A percentile compares a stretch with the other conserved stretches of the same genome.
phyloP scores from a whole-genome alignment of 2,113 vertebrate species.

The Symphodus melops region DNA sequence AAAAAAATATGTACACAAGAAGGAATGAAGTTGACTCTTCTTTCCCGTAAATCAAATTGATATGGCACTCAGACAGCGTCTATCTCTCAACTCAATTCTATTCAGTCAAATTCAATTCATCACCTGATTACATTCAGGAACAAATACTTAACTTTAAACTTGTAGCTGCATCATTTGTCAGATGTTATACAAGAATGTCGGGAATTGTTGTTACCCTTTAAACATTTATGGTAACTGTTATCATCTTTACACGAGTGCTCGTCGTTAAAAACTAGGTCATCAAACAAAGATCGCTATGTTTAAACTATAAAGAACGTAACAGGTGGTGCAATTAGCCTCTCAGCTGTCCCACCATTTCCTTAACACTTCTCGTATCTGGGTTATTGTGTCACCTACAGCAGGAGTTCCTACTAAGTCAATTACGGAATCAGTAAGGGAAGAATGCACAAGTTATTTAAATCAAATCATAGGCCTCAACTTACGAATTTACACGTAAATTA shows the following conservation, averaged over 20 bases:
- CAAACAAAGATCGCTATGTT: not conserved
- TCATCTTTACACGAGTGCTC: not conserved
- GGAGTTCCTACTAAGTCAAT: not conserved
- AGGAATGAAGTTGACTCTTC: slow-evolving; percentile 28
- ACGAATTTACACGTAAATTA: too few relatives aligned
- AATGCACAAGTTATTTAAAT: too few relatives aligned
- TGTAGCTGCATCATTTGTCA: slow-evolving; percentile 10
- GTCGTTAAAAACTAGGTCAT: not conserved
- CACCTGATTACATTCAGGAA: slow-evolving; percentile 29
- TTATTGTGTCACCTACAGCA: slow-evolving; percentile 17
- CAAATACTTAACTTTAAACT: slow-evolving; percentile 10
- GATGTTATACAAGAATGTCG: slow-evolving; percentile 7
- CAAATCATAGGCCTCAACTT: not conserved
- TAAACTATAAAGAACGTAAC: not conserved
- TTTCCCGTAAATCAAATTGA: slow-evolving; percentile 61
- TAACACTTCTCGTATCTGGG: not conserved
- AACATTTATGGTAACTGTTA: not conserved
- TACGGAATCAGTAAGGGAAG: not conserved
- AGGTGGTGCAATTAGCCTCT: too few relatives aligned
- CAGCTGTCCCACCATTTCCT: not conserved
- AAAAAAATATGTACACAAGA: slow-evolving; percentile 2
- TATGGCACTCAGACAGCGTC: slow-evolving; percentile 23
- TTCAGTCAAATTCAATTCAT: slow-evolving; percentile 23
- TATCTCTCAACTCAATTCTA: not conserved
- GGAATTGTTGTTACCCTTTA: slow-evolving; percentile 15